A percentile compares a stretch with the other conserved stretches of the same genome.
These are phyloP conservation scores for Ormia ochracea DNA, from an alignment of 2,888 invertebrate species.

Conservation along the genomic window DNA sequence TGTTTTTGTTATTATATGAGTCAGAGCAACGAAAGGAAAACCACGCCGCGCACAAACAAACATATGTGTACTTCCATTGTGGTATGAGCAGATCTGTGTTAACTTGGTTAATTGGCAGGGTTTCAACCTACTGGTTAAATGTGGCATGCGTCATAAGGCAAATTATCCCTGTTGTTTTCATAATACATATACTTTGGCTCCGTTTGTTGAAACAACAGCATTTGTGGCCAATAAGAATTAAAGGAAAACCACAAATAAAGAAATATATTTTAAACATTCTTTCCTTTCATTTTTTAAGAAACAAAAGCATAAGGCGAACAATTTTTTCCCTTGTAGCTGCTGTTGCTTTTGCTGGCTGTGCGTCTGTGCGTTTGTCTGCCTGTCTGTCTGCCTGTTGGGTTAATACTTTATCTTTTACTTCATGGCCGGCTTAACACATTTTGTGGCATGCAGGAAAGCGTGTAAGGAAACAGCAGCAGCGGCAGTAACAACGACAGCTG, in stretches of 20 bases:
- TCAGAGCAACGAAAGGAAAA: not conserved
- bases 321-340: slow-evolving; percentile 13
- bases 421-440: slow-evolving; percentile 62
- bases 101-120: slow-evolving; percentile 38
- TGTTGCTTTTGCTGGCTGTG: not conserved
- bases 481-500: slow-evolving; percentile 36
- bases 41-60: slow-evolving; percentile 15
- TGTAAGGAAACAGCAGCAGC: slow-evolving; percentile 24
- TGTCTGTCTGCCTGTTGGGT: not conserved
- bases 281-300: not conserved
- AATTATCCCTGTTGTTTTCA: slow-evolving; percentile 38
- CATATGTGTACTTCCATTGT: not conserved
- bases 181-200: not conserved
- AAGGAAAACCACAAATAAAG: slow-evolving; percentile 55
- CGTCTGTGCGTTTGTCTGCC: not conserved
- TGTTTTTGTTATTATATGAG: slow-evolving; percentile 6
- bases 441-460: slow-evolving; percentile 43
- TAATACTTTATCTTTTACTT: slow-evolving; percentile 55
- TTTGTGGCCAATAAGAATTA: slow-evolving; percentile 44
- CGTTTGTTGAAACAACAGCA: slow-evolving; percentile 25
- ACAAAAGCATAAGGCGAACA: not conserved
- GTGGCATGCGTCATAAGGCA: slow-evolving; percentile 62
- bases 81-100: not conserved
- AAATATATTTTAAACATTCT: slow-evolving; percentile 26
- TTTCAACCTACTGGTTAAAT: slow-evolving; percentile 51